Base-by-base conservation (phyloP, 2,113 vertebrate species). In the Genyomyrus donnyi region DNA sequence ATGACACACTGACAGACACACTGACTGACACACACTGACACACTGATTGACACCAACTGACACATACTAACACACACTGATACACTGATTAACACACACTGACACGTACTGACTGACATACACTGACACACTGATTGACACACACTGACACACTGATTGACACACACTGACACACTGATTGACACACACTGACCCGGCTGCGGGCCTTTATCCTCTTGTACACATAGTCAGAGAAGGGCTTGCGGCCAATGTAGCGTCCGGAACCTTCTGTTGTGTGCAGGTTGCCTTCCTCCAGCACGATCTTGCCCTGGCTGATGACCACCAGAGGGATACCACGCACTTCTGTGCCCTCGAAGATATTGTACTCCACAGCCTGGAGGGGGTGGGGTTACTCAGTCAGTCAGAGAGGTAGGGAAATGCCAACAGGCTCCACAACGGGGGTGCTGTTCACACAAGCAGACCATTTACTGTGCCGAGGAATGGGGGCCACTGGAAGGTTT, bases 281-380 rank as follows among this genome's bases (percentile, higher is more conserved):
- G 45, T 92, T 98, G 15, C 98, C 98, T 0, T 99, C 98, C 93
- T 99, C 98, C 93, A 99, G 92, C 48, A 99, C 98, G 0, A 99
- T 99, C 96, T 99, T 99, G 1, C 98, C 98, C 95, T 99, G 98
- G 95, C 98, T 99, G 95, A 99, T 99, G 35, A 99, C 98, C 93
- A 99, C 98, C 93, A 99, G 95, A 0, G 98, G 98, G 0, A 96
- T 97, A 0, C 98, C 98, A 0, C 98, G 98, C 89, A 98, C 98
- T 92, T 99, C 98, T 93, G 96, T 97, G 85, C 98, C 98, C 90
- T 99, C 98, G 0, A 99, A 99, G 95, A 99, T 98, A 89, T 99
- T 99, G 94, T 99, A 99, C 94, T 99, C 98, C 86, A 98, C 97
- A 24, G 96, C 94, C 98, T 99, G 90, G 0, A 2, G 0, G 89